phyloP scores from a whole-genome alignment of 2,797 vertebrate species.

The Myotis vivesi region DNA sequence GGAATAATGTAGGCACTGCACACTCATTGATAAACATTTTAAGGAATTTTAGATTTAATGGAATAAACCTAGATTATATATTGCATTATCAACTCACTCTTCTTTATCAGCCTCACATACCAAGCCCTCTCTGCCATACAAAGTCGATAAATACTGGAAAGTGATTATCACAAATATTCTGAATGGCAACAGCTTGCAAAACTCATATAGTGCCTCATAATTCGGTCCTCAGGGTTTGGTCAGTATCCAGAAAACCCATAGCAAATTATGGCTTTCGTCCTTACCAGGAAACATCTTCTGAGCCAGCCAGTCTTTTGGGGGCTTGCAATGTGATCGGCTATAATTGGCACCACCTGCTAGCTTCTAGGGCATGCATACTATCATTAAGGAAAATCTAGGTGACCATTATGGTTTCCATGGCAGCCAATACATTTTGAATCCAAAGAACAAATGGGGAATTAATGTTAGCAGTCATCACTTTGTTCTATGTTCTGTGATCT shows the following conservation, averaged over 20 bases:
- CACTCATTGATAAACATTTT: background rate
- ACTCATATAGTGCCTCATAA: background rate
- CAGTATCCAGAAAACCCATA: background rate
- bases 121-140: background rate
- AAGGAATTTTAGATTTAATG: background rate
- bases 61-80: background rate
- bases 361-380: background rate
- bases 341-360: background rate
- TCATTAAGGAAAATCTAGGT: background rate
- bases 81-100: background rate
- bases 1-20: background rate
- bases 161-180: background rate
- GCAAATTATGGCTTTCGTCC: background rate
- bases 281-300: background rate
- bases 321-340: background rate
- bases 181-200: background rate
- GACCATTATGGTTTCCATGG: background rate
- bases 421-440: background rate
- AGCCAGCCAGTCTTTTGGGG: background rate
- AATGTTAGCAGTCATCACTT: background rate
- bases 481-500: background rate
- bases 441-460: background rate
- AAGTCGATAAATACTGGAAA: background rate
- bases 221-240: background rate
- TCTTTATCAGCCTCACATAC: background rate